These are phyloP conservation scores for Metellina segmentata DNA, from an alignment of 2,888 invertebrate species.

Conservation along the genomic window DNA sequence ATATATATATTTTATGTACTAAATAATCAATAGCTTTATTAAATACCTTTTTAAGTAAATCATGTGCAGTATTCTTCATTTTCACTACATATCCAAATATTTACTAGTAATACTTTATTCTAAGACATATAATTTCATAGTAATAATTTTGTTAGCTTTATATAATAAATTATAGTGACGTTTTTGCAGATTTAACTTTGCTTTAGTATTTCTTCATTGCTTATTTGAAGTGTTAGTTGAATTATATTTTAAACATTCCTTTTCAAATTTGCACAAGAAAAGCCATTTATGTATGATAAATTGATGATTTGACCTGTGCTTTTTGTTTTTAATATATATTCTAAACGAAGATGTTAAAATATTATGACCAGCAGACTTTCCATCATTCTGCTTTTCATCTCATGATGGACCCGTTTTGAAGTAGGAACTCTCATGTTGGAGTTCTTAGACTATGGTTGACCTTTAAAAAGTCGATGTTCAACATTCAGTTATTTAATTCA, in stretches of 20 bases:
- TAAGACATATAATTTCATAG: neutral
- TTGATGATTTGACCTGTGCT: slow-evolving; percentile 26
- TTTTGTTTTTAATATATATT: slow-evolving; percentile 26
- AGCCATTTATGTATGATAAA: neutral
- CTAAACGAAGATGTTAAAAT: slow-evolving; percentile 3
- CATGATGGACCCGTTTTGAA: slow-evolving; percentile 44
- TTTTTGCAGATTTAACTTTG: neutral
- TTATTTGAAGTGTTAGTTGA: neutral
- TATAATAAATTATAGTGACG: neutral
- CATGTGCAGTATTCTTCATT: slow-evolving; percentile 30
- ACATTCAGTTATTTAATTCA: neutral
- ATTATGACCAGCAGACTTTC: neutral
- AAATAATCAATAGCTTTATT: too few species aligned
- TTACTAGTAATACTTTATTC: neutral
- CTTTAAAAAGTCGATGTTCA: slow-evolving; percentile 61
- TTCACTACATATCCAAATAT: neutral
- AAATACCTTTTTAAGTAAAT: neutral
- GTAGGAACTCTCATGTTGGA: slow-evolving; percentile 28
- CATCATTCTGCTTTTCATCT: slow-evolving; percentile 28
- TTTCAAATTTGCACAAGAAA: neutral
- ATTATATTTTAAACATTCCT: neutral
- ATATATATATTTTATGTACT: too few species aligned
- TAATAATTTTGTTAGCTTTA: too few species aligned
- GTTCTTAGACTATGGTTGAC: slow-evolving; percentile 64
- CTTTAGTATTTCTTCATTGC: neutral